Percentiles rank a stretch among this genome's conserved stretches.
These are phyloP conservation scores for Nothura maculosa DNA, from an alignment of 2,797 vertebrate genomes.

Conservation along the genomic window DNA sequence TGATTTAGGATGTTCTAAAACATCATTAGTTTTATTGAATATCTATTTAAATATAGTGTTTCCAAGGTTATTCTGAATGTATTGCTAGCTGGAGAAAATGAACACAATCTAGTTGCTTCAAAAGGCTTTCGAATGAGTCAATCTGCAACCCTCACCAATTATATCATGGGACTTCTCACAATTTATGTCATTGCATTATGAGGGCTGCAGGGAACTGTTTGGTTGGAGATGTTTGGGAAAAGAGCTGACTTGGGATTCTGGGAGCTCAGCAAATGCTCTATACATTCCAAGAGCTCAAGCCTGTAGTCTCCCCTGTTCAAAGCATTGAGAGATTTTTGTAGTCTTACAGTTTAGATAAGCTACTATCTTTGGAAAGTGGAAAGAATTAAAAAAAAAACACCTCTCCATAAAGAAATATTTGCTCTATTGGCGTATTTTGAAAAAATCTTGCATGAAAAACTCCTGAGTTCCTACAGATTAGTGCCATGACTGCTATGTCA, in stretches of 20 bases:
- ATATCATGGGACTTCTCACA: constrained; percentile 41
- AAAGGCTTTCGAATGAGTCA: constrained; percentile 58
- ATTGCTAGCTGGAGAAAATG: constrained; percentile 72
- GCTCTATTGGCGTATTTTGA: rapidly evolving
- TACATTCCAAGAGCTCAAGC: neutral
- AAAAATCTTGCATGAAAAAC: neutral
- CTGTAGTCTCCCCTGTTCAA: neutral
- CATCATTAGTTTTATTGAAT: constrained; percentile 73
- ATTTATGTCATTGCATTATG: constrained; percentile 32
- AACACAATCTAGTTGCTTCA: constrained; percentile 68
- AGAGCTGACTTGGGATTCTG: constrained; percentile 43
- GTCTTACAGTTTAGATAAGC: neutral
- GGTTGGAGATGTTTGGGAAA: constrained; percentile 39
- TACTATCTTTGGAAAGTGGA: neutral
- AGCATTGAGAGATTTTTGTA: neutral
- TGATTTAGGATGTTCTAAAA: constrained; percentile 69
- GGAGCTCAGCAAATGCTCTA: neutral
- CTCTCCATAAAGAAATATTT: neutral
- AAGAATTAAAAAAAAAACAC: neutral
- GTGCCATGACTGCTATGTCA: rapidly evolving
- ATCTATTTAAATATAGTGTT: constrained; percentile 69
- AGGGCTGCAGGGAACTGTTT: constrained; percentile 57
- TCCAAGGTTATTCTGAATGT: constrained; percentile 44
- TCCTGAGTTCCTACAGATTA: neutral
- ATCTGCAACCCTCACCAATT: constrained; percentile 69